These are phyloP conservation scores for Erythrocercus mccallii DNA, from an alignment of 2,113 vertebrate genomes.

Conservation along the genomic window DNA sequence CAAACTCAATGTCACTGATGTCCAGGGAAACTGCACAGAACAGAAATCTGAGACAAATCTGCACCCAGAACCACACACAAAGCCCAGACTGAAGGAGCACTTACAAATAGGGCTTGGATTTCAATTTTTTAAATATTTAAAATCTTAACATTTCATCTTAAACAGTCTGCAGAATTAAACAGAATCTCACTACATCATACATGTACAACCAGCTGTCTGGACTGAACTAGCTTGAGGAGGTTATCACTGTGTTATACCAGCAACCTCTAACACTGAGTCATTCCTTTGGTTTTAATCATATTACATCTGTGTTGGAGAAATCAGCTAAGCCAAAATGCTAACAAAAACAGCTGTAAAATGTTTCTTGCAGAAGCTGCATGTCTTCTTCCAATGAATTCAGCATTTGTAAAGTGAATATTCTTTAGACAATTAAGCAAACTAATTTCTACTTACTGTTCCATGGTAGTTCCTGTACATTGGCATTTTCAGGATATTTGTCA, in stretches of 20 bases:
- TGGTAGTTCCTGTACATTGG: constrained; percentile 91
- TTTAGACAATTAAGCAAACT: not conserved
- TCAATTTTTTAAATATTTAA: not conserved
- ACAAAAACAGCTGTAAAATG: not conserved
- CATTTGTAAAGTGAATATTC: not conserved
- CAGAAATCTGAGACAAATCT: not conserved
- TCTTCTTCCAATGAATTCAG: not conserved
- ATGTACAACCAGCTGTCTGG: not conserved
- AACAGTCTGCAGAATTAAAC: not conserved
- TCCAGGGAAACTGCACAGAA: not conserved
- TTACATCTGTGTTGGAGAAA: not conserved
- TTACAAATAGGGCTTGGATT: not conserved
- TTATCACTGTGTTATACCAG: not conserved
- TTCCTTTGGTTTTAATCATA: not conserved
- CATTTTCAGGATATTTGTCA: constrained; percentile 92
- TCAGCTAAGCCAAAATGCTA: not conserved
- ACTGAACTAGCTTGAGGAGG: not conserved
- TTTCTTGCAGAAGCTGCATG: not conserved
- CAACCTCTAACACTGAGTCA: not conserved
- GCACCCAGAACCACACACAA: not conserved
- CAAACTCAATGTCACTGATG: accelerated
- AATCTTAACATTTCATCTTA: not conserved
- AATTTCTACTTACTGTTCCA: constrained; percentile 81
- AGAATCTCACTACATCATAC: not conserved
- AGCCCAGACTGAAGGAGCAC: not conserved